These are phyloP conservation scores for Numenius arquata DNA, from an alignment of 2,113 vertebrate genomes.

Conservation along the genomic window DNA sequence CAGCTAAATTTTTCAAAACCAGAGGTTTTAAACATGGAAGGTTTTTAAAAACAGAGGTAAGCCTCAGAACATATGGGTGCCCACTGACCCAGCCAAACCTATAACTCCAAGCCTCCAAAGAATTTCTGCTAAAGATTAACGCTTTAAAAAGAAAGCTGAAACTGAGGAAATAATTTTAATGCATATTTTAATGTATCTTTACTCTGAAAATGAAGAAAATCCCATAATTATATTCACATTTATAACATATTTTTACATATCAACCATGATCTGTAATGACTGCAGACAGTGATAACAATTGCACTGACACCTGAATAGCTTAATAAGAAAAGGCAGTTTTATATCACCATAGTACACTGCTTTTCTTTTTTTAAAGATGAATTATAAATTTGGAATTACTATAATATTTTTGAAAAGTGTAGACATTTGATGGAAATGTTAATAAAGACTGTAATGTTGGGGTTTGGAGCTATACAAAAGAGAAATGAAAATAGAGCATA, in stretches of 20 bases:
- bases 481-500: background rate
- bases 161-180: background rate
- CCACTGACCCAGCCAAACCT: background rate
- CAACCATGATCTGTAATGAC: background rate
- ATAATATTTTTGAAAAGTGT: background rate
- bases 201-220: background rate
- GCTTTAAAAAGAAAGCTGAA: background rate
- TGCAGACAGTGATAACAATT: background rate
- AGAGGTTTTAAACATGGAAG: background rate
- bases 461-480: background rate
- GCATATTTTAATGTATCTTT: background rate
- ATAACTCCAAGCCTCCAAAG: background rate
- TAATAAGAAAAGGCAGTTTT: conserved; percentile 29
- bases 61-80: background rate
- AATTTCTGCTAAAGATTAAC: background rate
- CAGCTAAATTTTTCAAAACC: background rate
- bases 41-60: background rate
- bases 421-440: background rate
- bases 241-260: background rate
- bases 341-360: background rate
- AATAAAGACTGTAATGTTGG: background rate
- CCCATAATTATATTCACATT: background rate
- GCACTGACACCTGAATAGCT: background rate
- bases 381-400: conserved; percentile 22
- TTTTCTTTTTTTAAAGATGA: background rate